Base-by-base conservation (phyloP, 2,113 vertebrate genomes). In the Scalopus aquaticus region DNA sequence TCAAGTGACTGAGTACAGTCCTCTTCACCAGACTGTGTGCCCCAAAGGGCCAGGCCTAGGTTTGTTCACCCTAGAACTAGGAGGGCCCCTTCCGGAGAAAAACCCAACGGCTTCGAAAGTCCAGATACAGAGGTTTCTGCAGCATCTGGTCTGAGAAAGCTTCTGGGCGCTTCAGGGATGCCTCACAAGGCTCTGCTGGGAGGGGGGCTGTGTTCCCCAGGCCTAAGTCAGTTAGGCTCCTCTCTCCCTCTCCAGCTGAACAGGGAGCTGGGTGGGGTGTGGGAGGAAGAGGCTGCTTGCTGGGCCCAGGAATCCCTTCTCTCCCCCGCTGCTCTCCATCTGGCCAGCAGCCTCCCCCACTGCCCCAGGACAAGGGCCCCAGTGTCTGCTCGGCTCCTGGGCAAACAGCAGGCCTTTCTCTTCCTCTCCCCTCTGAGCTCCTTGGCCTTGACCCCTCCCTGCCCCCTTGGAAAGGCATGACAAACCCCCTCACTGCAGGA, bases 361-460 rank as follows among this genome's bases (percentile, higher is more conserved):
- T 72, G 74, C 39, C 80, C 79, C 42, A 84, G n/a, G 88, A 97
- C 96, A 97, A 97, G 96, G 97, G 96, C 85, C 54, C 3, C n/a
- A 98, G 97, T 98, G 98, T 98, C 96, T 98, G 79, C 64, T 78
- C 84, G 11, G 73, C 91, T 97, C 30, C 94, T 78, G 92, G 89
- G 79, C 32, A 0, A 96, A 98, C 98, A 98, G 92, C 96, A 81
- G 86, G 70, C 94, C 74, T 96, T 96, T 97, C 70, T 97, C 76
- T 96, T 80, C 73, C 12, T 90, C 62, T 81, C 6, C 30, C 28
- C 72, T 44, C 19, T 1, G 56, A 91, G 82, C 1, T 83, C 88
- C 84, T 96, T 19, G 11, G 85, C 88, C 3, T 3, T 93, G 96
- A 95, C 96, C 97, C 74, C n/a, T 82, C 78, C 73, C 51, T 67